Evolutionary conservation across 1,140 invertebrate genomes (phyloP).

Genomic region (Spodoptera litura): DNA sequence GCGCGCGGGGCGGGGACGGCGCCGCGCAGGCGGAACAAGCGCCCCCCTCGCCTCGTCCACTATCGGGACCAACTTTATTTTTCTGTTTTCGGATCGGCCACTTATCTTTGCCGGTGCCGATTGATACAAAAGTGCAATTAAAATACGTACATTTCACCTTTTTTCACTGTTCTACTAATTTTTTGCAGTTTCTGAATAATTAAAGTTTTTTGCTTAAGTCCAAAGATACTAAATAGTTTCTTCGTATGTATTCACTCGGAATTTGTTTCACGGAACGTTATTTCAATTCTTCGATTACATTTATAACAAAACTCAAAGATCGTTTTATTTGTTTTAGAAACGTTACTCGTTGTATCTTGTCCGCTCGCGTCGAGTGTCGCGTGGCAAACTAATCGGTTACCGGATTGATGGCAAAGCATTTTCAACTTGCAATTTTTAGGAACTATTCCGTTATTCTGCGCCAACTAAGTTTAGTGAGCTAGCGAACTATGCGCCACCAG

Average conservation of each 20-base stretch:
- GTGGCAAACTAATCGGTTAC: background rate
- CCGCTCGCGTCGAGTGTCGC: background rate
- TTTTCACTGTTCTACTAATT: background rate
- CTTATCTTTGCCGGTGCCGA: constrained; percentile 75
- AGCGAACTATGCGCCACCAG: too few species aligned
- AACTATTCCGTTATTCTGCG: constrained; percentile 4
- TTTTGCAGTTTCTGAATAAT: constrained; percentile 9
- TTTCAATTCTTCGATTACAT: background rate
- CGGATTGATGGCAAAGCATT: background rate
- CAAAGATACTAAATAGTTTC: background rate
- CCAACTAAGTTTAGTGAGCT: constrained; percentile 4
- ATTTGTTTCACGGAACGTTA: constrained; percentile 1
- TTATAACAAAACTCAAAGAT: too few species aligned
- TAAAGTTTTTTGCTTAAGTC: constrained; percentile 13
- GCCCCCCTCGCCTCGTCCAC: constrained; percentile 43
- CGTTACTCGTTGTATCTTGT: too few species aligned
- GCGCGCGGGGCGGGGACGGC: constrained; percentile 54
- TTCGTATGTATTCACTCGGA: background rate
- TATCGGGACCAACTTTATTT: constrained; percentile 70
- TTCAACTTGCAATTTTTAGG: constrained; percentile 6
- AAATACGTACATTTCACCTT: constrained; percentile 44
- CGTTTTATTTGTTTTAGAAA: too few species aligned
- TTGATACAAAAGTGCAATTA: constrained; percentile 73
- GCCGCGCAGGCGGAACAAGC: constrained; percentile 67
- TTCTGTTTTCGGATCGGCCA: constrained; percentile 71